Percentiles rank a stretch among this genome's conserved stretches.
These are phyloP conservation scores for Tachina grossa DNA, from an alignment of 2,888 invertebrate genomes.

Conservation along the genomic window DNA sequence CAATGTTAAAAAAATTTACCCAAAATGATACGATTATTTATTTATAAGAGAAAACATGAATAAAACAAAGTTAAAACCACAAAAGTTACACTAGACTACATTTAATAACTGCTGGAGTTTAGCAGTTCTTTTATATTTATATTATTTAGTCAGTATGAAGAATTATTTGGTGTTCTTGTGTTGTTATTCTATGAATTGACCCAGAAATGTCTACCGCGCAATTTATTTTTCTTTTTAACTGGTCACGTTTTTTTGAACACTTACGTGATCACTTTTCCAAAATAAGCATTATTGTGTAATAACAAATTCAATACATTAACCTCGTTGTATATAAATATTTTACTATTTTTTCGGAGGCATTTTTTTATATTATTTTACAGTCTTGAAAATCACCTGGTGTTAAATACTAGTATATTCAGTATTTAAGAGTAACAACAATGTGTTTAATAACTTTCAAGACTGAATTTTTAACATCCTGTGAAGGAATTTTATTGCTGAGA, in stretches of 20 bases:
- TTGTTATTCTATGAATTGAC: background rate
- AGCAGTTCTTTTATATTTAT: background rate
- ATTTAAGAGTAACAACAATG: too few relatives aligned
- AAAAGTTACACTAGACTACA: background rate
- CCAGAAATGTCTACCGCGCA: background rate
- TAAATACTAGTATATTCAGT: background rate
- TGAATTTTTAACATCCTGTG: too few relatives aligned
- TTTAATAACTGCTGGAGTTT: too few relatives aligned
- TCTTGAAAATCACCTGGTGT: conserved; percentile 11
- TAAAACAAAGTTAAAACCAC: background rate
- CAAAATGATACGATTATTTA: background rate
- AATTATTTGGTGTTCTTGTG: background rate
- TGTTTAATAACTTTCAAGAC: too few relatives aligned
- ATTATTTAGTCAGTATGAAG: background rate
- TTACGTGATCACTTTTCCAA: conserved; percentile 33
- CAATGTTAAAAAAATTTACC: background rate
- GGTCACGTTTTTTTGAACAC: conserved; percentile 39
- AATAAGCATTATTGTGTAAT: background rate
- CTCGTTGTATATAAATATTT: background rate
- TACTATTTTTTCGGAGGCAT: background rate
- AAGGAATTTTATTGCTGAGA: too few relatives aligned
- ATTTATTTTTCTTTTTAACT: background rate
- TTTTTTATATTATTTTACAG: conserved; percentile 9
- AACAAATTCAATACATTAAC: background rate
- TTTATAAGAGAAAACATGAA: background rate